Evolutionary conservation across 2,888 invertebrate species (phyloP), one percentile per base, ranked within the genome.

Genomic region (Lithodes maja): DNA sequence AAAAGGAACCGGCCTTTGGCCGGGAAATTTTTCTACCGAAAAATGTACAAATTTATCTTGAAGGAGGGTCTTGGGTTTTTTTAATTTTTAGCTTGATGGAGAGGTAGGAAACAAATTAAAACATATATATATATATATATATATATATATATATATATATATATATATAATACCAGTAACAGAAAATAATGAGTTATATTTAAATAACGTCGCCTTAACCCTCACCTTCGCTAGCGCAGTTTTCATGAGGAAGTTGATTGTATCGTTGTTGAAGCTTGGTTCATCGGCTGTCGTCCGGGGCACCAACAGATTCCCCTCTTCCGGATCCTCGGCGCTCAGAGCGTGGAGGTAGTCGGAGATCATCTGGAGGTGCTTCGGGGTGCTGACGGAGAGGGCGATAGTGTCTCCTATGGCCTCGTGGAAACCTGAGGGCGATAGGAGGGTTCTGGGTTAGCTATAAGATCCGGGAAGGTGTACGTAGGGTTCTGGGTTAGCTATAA

Each of bases 191-290:
- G n/a, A n/a, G n/a, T n/a, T n/a, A n/a, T n/a, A n/a, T n/a, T n/a
- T n/a, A n/a, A n/a, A n/a, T n/a, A n/a, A n/a, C n/a, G n/a, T 33
- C 17, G 49, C 7, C 2, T 33, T 75, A 33, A 75, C 55, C 33
- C 71, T 50, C 53, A 91, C 89, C 94, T 98, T 98, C 92, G 97
- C 97, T 94, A 98, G 95, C 0, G 98, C 98, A 94, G 97, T 95
- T 2, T 96, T 95, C 93, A 97, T 97, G 74, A 98, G 95, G 93
- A 95, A 97, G 94, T 98, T 98, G 55, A 88, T 75, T 9, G 17
- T 69, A 15, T 2, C 2, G 33, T 83, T 33, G 2, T 55, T n/a
- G 12, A 1, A 15, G 9, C 0, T 12, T 7, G 15, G 2, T 3
- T 12, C 71, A 33, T 2, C 1, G 49, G 33, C 55, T n/a, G 3